Evolutionary conservation across 2,888 invertebrate species (phyloP).

Genomic region (Pseudeuparius sepicola): DNA sequence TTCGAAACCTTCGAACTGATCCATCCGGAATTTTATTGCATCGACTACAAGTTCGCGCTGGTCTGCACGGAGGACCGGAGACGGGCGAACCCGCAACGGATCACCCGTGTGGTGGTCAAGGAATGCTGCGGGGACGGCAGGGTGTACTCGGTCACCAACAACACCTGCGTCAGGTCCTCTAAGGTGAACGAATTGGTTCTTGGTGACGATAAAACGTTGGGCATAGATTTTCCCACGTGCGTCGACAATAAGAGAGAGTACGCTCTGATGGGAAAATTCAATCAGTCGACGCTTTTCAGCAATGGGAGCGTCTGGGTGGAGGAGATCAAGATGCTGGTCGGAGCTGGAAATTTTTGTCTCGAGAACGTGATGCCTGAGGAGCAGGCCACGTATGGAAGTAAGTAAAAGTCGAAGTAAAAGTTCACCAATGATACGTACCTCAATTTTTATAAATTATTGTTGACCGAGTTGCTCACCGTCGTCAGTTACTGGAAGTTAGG

Average conservation of each 20-base stretch:
- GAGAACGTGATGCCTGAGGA: no score
- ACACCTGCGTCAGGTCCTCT: constrained; percentile 38
- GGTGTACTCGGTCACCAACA: constrained; percentile 48
- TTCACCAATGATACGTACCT: no score
- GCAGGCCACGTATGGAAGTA: no score
- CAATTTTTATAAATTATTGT: no score
- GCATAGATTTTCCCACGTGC: constrained; percentile 36
- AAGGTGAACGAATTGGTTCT: constrained; percentile 30
- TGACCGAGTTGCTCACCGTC: no score
- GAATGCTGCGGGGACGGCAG: constrained; percentile 65
- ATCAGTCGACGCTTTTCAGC: constrained; percentile 41
- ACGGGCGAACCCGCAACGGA: constrained; percentile 23
- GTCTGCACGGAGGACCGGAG: constrained; percentile 46
- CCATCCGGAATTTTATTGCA: constrained; percentile 54
- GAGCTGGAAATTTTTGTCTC: constrained; percentile 40
- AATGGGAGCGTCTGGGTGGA: constrained; percentile 47
- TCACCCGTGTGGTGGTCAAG: constrained; percentile 37
- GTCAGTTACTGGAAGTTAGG: no score
- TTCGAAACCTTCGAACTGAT: constrained; percentile 43
- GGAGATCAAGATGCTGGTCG: constrained; percentile 37
- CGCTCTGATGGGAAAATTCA: constrained; percentile 46
- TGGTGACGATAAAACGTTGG: constrained; percentile 29
- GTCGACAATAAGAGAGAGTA: constrained; percentile 39
- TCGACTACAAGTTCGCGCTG: constrained; percentile 54
- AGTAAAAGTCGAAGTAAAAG: no score